Evolutionary conservation across 2,113 vertebrate species (phyloP).

Genomic region (Trinectes maculatus): DNA sequence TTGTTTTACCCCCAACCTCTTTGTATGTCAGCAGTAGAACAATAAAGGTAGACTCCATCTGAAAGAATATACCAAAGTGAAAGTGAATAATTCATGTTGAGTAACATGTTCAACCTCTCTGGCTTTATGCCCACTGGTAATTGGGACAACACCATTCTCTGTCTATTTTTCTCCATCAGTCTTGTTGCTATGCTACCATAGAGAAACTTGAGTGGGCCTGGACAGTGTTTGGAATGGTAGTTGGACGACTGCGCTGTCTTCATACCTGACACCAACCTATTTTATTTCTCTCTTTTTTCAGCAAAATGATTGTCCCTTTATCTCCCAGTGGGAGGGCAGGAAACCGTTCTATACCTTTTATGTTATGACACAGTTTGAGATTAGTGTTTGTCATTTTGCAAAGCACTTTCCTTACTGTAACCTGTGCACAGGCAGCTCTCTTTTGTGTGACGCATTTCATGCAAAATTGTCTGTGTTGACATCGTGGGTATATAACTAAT

Average conservation of each 20-base stretch:
- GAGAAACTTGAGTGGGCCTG: slow-evolving; percentile 69
- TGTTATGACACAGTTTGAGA: slow-evolving; percentile 28
- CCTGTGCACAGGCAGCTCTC: not conserved
- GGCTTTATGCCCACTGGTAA: slow-evolving; percentile 74
- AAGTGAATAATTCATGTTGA: slow-evolving; percentile 81
- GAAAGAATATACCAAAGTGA: slow-evolving; percentile 76
- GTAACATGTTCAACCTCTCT: slow-evolving; percentile 72
- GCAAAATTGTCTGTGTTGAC: slow-evolving; percentile 13
- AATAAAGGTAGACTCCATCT: slow-evolving; percentile 55
- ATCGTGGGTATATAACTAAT: not conserved
- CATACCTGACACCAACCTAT: slow-evolving; percentile 54
- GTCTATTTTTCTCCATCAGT: slow-evolving; percentile 70
- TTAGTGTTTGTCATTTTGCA: slow-evolving; percentile 1
- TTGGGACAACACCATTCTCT: slow-evolving; percentile 77
- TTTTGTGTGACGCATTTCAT: not conserved
- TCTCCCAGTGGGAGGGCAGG: slow-evolving; percentile 28
- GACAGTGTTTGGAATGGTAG: slow-evolving; percentile 64
- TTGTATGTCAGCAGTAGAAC: slow-evolving; percentile 24
- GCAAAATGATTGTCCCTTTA: slow-evolving; percentile 22
- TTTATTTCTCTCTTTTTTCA: slow-evolving; percentile 39
- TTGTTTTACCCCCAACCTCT: slow-evolving; percentile 21
- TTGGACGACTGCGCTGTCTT: slow-evolving; percentile 52
- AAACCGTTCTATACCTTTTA: slow-evolving; percentile 11
- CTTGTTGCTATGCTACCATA: slow-evolving; percentile 81
- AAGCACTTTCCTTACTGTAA: not conserved